Evolutionary conservation across 2,113 vertebrate species (phyloP).

Genomic region (Marcusenius ussheri): DNA sequence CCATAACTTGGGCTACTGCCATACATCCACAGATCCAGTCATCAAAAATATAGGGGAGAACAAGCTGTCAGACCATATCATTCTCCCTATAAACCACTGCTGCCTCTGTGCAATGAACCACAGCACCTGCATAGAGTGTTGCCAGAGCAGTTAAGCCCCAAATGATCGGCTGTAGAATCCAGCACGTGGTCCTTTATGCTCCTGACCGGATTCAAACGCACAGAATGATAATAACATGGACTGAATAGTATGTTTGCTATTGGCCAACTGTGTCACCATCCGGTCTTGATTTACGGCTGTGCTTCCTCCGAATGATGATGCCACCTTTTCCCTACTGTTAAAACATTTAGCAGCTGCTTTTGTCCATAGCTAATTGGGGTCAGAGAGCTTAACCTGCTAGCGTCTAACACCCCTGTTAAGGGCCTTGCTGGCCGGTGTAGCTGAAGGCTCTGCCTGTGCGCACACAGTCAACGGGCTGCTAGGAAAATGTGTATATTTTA

Average conservation of each 20-base stretch:
- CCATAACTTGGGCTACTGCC: neutral
- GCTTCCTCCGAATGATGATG: neutral
- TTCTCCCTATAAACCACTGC: neutral
- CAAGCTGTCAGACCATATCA: neutral
- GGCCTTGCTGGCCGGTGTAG: too few species aligned
- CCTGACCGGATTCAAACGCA: neutral
- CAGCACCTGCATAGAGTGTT: neutral
- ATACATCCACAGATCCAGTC: neutral
- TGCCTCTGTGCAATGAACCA: neutral
- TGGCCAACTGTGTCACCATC: neutral
- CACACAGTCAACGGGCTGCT: neutral
- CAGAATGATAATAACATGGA: neutral
- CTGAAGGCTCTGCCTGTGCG: neutral
- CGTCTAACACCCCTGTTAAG: neutral
- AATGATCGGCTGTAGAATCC: neutral
- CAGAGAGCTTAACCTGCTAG: neutral
- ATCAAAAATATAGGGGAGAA: neutral
- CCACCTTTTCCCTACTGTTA: neutral
- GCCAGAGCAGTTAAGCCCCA: neutral
- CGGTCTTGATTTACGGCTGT: neutral
- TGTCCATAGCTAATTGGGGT: neutral
- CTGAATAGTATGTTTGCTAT: neutral
- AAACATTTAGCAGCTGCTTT: neutral
- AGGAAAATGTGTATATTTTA: neutral
- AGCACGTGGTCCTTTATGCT: neutral